Percentiles rank a stretch among this genome's conserved stretches.
Evolutionary conservation across 2,888 invertebrate species (phyloP).

Genomic region (Morpho achilles): DNA sequence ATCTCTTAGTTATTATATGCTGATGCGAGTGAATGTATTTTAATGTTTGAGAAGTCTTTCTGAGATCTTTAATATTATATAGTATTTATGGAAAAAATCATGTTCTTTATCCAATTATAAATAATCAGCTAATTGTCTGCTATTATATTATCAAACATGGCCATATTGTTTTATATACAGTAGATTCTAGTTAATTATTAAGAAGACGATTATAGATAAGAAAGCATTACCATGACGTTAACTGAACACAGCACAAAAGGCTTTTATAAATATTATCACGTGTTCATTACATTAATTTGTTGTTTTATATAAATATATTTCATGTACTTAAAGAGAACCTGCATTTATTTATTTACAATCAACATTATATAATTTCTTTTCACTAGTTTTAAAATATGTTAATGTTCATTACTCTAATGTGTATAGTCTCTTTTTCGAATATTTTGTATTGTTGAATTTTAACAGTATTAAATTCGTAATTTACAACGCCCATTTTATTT

Average conservation of each 20-base stretch:
- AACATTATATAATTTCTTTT: conserved; percentile 17
- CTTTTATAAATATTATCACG: conserved; percentile 17
- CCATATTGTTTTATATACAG: conserved; percentile 25
- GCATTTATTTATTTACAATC: conserved; percentile 37
- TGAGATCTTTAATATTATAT: conserved; percentile 22
- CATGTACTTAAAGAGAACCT: conserved; percentile 30
- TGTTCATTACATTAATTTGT: conserved; percentile 8
- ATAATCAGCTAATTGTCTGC: conserved; percentile 14
- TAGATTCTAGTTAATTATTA: conserved; percentile 20
- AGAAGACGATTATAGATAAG: background rate
- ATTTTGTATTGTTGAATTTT: conserved; percentile 76
- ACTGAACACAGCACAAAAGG: conserved; percentile 22
- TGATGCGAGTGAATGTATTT: conserved; percentile 22
- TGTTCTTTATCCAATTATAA: conserved; percentile 16
- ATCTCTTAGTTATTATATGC: conserved; percentile 36
- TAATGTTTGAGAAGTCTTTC: conserved; percentile 14
- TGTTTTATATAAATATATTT: conserved; percentile 14
- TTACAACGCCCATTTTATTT: conserved; percentile 26
- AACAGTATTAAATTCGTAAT: conserved; percentile 72
- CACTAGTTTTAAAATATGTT: conserved; percentile 41
- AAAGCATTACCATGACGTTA: conserved; percentile 21
- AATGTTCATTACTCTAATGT: conserved; percentile 48
- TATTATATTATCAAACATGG: conserved; percentile 21
- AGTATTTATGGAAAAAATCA: conserved; percentile 14
- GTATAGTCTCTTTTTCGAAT: conserved; percentile 60